Percentiles rank a stretch among this genome's conserved stretches.
phyloP scores from a whole-genome alignment of 2,888 invertebrate species.

The Tholera decimalis region DNA sequence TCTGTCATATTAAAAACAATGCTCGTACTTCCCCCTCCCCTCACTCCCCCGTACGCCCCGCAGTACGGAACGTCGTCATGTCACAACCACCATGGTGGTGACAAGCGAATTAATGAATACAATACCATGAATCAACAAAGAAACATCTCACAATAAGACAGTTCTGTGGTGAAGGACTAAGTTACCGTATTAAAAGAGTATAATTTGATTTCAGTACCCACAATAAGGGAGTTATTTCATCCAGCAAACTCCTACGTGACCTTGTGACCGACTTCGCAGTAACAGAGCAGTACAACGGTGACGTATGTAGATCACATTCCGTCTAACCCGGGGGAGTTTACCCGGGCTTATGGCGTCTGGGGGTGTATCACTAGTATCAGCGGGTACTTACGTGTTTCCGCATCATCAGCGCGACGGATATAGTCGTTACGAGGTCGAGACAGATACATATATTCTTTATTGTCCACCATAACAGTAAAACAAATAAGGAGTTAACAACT shows the following conservation, averaged over 20 bases:
- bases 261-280: slow-evolving; percentile 11
- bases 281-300: neutral
- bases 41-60: neutral
- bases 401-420: slow-evolving; percentile 12
- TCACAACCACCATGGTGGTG: neutral
- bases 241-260: neutral
- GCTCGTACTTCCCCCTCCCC: slow-evolving; percentile 30
- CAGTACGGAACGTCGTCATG: neutral
- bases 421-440: slow-evolving; percentile 28
- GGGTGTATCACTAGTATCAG: slow-evolving; percentile 7
- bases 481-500: too few species aligned
- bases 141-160: neutral
- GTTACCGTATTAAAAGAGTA: too few species aligned
- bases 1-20: slow-evolving; percentile 73
- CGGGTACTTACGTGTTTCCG: slow-evolving; percentile 20
- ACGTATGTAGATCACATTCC: slow-evolving; percentile 38
- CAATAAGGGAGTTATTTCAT: neutral
- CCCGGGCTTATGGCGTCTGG: neutral
- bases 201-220: neutral
- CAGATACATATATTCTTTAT: too few species aligned
- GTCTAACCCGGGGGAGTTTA: neutral
- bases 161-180: too few species aligned
- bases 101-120: neutral
- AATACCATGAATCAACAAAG: too few species aligned
- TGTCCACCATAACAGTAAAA: too few species aligned